Evolutionary conservation across 2,888 invertebrate species (phyloP).

Genomic region (Conus canariensis): DNA sequence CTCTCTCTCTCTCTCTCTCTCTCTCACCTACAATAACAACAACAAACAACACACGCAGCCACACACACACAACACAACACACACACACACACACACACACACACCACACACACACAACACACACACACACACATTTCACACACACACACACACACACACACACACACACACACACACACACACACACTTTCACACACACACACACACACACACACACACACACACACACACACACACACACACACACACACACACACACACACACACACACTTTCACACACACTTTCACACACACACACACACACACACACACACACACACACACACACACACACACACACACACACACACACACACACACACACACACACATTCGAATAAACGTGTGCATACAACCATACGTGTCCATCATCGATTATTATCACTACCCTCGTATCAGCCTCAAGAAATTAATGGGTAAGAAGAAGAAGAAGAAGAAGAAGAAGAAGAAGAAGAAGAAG

Average conservation of each 20-base stretch:
- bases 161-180: neutral
- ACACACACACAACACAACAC: constrained; percentile 23
- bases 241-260: neutral
- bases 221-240: neutral
- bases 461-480: too few species aligned
- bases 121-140: neutral
- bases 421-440: too few species aligned
- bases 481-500: too few species aligned
- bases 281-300: neutral
- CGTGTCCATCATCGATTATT: too few species aligned
- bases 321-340: constrained; percentile 16
- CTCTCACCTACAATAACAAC: neutral
- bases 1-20: too few species aligned
- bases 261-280: neutral
- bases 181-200: constrained; percentile 14
- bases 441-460: too few species aligned
- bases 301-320: neutral
- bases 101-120: neutral
- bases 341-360: neutral
- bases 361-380: too few species aligned
- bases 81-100: neutral
- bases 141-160: neutral
- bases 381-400: too few species aligned
- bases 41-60: neutral
- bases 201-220: neutral